Percentiles rank a stretch among this genome's conserved stretches.
Conservation (phyloP, 1,140 invertebrate genomes). For the Pectinophora gossypiella region DNA sequence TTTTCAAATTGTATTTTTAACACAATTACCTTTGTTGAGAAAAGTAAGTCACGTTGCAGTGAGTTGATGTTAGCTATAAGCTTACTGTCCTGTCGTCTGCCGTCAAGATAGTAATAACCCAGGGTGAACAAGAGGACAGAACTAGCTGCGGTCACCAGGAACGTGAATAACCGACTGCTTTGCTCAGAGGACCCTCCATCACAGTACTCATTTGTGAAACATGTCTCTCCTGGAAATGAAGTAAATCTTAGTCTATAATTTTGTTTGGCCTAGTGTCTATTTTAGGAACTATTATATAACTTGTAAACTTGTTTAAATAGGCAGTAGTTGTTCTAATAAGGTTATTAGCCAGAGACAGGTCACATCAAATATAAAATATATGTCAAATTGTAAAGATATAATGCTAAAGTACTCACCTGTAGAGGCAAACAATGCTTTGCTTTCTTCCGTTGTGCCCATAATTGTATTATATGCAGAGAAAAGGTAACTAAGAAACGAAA, state of each 20-base stretch:
- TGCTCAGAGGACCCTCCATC: slow-evolving; percentile 41
- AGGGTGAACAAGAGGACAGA: slow-evolving; percentile 84
- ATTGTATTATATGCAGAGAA: slow-evolving; percentile 37
- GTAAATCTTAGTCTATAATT: too few relatives aligned
- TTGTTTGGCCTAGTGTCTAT: too few relatives aligned
- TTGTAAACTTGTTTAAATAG: too few relatives aligned
- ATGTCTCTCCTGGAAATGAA: slow-evolving; percentile 42
- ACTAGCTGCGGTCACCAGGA: slow-evolving; percentile 78
- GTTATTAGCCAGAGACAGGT: too few relatives aligned
- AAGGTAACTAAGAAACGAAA: slow-evolving; percentile 50
- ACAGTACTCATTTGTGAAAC: slow-evolving; percentile 55
- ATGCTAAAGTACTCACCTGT: slow-evolving; percentile 33
- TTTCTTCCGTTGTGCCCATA: slow-evolving; percentile 41
- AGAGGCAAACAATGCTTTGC: slow-evolving; percentile 45
- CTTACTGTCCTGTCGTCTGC: slow-evolving; percentile 78
- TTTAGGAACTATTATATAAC: too few relatives aligned
- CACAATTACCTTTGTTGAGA: slow-evolving; percentile 61
- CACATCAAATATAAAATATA: too few relatives aligned
- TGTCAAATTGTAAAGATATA: too few relatives aligned
- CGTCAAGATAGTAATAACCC: slow-evolving; percentile 86
- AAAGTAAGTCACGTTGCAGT: slow-evolving; percentile 67
- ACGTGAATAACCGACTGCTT: slow-evolving; percentile 63
- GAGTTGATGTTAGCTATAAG: slow-evolving; percentile 69
- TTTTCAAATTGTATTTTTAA: neutral
- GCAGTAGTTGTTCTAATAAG: too few relatives aligned